These are phyloP conservation scores for Microtus oregoni DNA, from an alignment of 2,113 vertebrate species.

Conservation along the genomic window DNA sequence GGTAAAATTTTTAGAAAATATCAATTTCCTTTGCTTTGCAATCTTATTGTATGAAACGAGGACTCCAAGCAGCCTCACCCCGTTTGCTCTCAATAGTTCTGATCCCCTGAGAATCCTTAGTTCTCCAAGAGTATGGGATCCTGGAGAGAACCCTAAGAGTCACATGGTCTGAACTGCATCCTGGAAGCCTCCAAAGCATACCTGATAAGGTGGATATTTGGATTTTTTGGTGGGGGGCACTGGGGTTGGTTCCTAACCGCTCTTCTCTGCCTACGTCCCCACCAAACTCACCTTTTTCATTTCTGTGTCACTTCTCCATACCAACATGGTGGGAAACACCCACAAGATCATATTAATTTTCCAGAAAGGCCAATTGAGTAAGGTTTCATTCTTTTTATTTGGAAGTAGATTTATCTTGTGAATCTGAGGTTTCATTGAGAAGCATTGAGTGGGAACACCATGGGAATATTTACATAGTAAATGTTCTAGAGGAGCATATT, in stretches of 20 bases:
- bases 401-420: slow-evolving; percentile 5
- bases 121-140: background rate
- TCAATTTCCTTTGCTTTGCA: background rate
- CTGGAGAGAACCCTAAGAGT: background rate
- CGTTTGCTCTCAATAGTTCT: background rate
- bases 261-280: background rate
- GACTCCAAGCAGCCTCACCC: background rate
- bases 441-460: background rate
- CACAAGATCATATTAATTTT: background rate
- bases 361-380: background rate
- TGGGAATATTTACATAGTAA: background rate
- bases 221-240: background rate
- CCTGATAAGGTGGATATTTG: background rate
- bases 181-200: background rate
- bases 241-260: background rate
- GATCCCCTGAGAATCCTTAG: background rate
- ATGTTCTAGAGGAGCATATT: background rate
- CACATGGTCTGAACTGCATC: background rate
- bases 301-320: background rate
- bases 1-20: background rate
- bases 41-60: background rate
- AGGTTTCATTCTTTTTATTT: background rate
- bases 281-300: too few relatives aligned
- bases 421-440: background rate
- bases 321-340: background rate